phyloP scores from a whole-genome alignment of 2,888 invertebrate genomes.

The Pocota personata region DNA sequence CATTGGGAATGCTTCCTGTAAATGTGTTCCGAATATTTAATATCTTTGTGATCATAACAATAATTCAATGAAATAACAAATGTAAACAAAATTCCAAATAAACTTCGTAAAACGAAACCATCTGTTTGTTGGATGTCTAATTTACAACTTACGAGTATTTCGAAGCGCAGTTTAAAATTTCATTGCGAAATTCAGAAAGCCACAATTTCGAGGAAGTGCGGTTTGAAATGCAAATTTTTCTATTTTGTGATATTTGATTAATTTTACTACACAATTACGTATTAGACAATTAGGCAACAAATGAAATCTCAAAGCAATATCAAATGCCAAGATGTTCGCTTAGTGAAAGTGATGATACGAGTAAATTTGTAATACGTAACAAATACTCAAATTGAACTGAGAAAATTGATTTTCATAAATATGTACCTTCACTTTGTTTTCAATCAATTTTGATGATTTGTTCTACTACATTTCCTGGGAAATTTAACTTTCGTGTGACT shows the following conservation, averaged over 20 bases:
- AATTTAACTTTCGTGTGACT: background rate
- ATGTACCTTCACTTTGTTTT: background rate
- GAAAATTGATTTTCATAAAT: background rate
- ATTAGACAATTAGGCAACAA: background rate
- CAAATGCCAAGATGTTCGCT: background rate
- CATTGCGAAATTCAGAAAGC: background rate
- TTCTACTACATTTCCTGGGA: background rate
- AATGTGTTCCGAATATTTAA: conserved; percentile 43
- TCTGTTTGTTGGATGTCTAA: background rate
- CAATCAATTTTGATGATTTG: conserved; percentile 18
- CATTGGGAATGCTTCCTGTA: conserved; percentile 30
- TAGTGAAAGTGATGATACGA: conserved; percentile 18
- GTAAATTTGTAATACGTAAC: background rate
- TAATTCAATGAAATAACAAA: background rate
- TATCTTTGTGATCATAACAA: conserved; percentile 14
- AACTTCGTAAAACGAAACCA: background rate
- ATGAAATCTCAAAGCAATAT: background rate
- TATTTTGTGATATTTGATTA: background rate
- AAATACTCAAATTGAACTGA: background rate
- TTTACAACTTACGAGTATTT: background rate
- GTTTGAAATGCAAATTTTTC: background rate
- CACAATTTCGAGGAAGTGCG: background rate
- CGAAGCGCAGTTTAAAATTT: background rate
- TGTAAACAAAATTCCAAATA: background rate
- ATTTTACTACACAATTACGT: background rate